Evolutionary conservation across 2,113 vertebrate species (phyloP).

Genomic region (Edolisoma coerulescens): DNA sequence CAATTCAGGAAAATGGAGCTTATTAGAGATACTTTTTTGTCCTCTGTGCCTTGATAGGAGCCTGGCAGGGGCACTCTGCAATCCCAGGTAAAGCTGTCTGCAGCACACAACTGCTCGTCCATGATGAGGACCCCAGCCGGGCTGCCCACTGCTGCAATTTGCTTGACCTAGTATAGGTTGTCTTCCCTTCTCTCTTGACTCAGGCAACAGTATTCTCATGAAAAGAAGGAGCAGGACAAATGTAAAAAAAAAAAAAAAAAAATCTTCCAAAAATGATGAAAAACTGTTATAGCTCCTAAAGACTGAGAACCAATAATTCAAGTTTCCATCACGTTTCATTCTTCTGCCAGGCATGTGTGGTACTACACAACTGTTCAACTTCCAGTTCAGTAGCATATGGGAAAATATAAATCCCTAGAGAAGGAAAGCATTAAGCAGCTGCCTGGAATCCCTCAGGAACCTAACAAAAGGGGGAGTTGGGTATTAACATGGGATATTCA

Average conservation of each 20-base stretch:
- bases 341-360: background rate
- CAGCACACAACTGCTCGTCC: background rate
- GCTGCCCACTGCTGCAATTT: slow-evolving; percentile 60
- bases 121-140: slow-evolving; percentile 20
- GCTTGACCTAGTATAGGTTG: slow-evolving; percentile 25
- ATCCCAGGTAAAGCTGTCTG: slow-evolving; percentile 28
- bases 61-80: slow-evolving; percentile 37
- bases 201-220: background rate
- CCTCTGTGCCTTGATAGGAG: slow-evolving; percentile 34
- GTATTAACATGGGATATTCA: background rate
- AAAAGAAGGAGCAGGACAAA: background rate
- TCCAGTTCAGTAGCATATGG: background rate
- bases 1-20: slow-evolving; percentile 69
- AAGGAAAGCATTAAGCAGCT: slow-evolving; percentile 23
- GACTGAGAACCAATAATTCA: background rate
- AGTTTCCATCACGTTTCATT: background rate
- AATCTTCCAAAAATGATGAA: background rate
- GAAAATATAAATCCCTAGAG: slow-evolving; percentile 13
- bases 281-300: background rate
- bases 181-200: background rate
- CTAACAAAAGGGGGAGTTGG: background rate
- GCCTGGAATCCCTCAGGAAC: background rate
- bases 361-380: background rate
- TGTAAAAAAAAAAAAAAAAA: background rate
- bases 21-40: slow-evolving; percentile 63